These are phyloP conservation scores for Ochotona curzoniae DNA, from an alignment of 2,113 vertebrate genomes.

Conservation along the genomic window DNA sequence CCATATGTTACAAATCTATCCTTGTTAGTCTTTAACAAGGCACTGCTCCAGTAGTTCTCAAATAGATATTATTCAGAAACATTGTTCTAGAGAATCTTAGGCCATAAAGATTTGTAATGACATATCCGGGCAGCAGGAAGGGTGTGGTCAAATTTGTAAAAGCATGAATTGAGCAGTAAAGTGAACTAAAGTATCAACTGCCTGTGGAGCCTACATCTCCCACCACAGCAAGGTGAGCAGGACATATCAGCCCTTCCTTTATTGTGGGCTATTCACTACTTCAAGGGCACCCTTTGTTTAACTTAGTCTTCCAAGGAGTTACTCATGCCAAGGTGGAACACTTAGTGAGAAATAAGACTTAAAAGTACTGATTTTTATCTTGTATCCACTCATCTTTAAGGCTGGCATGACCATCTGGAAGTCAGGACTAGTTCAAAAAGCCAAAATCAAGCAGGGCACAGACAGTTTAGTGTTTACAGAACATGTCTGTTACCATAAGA, in stretches of 20 bases:
- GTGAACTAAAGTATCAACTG: not conserved
- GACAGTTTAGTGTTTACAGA: not conserved
- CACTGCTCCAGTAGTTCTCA: slow-evolving; percentile 12
- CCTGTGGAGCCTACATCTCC: not conserved
- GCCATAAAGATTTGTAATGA: not conserved
- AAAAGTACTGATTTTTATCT: not conserved
- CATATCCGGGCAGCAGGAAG: not conserved
- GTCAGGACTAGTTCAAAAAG: not conserved
- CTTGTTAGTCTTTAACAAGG: not conserved
- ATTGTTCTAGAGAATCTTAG: not conserved
- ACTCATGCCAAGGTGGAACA: not conserved
- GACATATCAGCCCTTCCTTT: not conserved
- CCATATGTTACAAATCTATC: not conserved
- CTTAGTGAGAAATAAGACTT: not conserved
- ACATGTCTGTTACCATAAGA: not conserved
- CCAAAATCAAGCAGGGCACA: not conserved
- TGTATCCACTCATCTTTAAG: not conserved
- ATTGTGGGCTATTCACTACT: not conserved
- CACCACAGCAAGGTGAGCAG: not conserved
- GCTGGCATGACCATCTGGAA: not conserved
- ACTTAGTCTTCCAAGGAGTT: not conserved
- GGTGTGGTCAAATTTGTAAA: slow-evolving; percentile 6
- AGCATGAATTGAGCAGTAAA: not conserved
- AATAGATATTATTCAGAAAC: not conserved
- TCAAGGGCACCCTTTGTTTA: not conserved